These are phyloP conservation scores for Typhlichthys subterraneus DNA, from an alignment of 2,797 vertebrate species.

Conservation along the genomic window DNA sequence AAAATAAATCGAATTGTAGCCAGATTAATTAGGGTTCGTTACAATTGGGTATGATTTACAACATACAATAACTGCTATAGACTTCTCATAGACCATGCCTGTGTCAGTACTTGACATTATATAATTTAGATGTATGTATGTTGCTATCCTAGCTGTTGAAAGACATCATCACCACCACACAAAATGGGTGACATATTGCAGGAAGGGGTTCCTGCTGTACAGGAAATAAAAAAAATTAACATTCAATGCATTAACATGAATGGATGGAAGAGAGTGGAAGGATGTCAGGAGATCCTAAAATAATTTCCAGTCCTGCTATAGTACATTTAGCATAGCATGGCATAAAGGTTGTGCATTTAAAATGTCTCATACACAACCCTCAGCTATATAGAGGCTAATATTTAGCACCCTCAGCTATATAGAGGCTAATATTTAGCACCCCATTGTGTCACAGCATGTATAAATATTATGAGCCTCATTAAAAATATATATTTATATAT, in stretches of 20 bases:
- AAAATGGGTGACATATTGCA: conserved; percentile 1
- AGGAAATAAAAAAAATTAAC: conserved; percentile 16
- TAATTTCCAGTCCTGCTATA: conserved; percentile 11
- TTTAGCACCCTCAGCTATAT: too few species aligned
- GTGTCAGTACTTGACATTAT: conserved; percentile 42
- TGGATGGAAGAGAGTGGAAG: conserved; percentile 8
- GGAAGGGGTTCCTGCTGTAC: conserved; percentile 24
- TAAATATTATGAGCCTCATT: too few species aligned
- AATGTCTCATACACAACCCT: neutral
- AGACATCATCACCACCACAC: conserved; percentile 20
- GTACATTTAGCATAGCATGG: neutral
- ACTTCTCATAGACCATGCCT: conserved; percentile 20
- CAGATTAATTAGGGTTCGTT: neutral
- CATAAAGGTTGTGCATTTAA: neutral
- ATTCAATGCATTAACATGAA: conserved; percentile 22
- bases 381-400: too few species aligned
- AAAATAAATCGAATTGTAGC: conserved; percentile 17
- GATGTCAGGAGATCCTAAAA: conserved; percentile 19
- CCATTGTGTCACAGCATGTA: too few species aligned
- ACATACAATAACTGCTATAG: neutral
- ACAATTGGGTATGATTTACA: too few species aligned
- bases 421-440: too few species aligned
- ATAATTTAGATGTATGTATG: conserved; percentile 10
- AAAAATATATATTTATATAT: too few species aligned
- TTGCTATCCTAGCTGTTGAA: conserved; percentile 36